phyloP scores from a whole-genome alignment of 2,888 invertebrate species.

The Patella ulyssiponensis region DNA sequence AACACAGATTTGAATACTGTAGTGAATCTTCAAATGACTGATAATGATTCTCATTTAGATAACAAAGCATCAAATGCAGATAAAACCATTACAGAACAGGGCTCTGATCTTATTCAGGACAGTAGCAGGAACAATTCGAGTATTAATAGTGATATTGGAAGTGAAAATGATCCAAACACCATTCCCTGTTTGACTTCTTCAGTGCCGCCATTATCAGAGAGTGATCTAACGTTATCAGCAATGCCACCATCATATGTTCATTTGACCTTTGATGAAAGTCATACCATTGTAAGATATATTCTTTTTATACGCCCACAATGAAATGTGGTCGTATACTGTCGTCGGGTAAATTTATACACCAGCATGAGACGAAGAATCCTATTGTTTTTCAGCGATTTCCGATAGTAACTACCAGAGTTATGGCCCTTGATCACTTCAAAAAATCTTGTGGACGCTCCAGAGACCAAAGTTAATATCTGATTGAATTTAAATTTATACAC shows the following conservation, averaged over 20 bases:
- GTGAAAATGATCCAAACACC: neutral
- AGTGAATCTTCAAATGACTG: slow-evolving; percentile 8
- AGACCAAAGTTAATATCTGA: no score
- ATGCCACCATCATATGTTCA: slow-evolving; percentile 55
- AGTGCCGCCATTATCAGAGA: slow-evolving; percentile 49
- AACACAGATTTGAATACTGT: neutral
- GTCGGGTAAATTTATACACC: no score
- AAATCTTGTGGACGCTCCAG: no score
- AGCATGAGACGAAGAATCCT: no score
- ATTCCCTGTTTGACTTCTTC: slow-evolving; percentile 36
- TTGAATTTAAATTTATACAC: no score
- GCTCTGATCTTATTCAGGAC: no score
- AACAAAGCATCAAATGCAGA: neutral
- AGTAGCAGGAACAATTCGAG: no score
- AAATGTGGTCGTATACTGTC: no score
- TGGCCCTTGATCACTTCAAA: no score
- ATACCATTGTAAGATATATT: slow-evolving; percentile 36
- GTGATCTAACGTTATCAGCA: slow-evolving; percentile 55
- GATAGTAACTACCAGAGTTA: no score
- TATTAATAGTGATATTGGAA: neutral
- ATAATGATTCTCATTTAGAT: slow-evolving; percentile 12
- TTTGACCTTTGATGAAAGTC: slow-evolving; percentile 14
- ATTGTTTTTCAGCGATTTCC: no score
- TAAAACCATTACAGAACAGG: neutral
- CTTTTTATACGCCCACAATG: no score